Conservation (phyloP, 2,113 vertebrate genomes). For the Nettapus auritus region DNA sequence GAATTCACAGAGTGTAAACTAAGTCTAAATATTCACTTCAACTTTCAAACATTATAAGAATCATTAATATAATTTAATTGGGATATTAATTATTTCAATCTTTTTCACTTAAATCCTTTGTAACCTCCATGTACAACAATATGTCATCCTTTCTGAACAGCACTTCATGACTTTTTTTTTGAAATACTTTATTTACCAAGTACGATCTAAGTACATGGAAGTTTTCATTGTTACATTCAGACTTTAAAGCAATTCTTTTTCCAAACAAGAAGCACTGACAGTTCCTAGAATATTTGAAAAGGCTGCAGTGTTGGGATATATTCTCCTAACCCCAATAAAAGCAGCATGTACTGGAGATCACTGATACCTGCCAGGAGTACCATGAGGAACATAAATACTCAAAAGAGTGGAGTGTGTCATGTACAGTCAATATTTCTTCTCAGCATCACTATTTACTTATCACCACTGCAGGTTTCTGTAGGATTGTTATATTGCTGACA, state of each 20-base stretch:
- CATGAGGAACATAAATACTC: background rate
- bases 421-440: background rate
- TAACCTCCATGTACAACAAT: background rate
- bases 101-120: background rate
- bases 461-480: background rate
- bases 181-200: background rate
- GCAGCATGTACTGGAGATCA: background rate
- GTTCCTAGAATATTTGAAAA: background rate
- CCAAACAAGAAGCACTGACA: background rate
- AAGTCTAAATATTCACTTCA: background rate
- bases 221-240: background rate
- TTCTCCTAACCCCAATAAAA: background rate
- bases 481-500: background rate
- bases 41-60: background rate
- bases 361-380: background rate
- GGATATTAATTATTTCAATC: background rate
- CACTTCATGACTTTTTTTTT: background rate
- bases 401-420: background rate
- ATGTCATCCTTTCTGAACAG: background rate
- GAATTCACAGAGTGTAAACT: background rate
- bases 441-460: background rate
- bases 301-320: background rate
- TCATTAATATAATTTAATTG: background rate
- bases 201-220: background rate
- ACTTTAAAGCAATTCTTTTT: background rate